Evolutionary conservation across 2,888 invertebrate genomes (phyloP).

Genomic region (Leptopterna dolabrata): DNA sequence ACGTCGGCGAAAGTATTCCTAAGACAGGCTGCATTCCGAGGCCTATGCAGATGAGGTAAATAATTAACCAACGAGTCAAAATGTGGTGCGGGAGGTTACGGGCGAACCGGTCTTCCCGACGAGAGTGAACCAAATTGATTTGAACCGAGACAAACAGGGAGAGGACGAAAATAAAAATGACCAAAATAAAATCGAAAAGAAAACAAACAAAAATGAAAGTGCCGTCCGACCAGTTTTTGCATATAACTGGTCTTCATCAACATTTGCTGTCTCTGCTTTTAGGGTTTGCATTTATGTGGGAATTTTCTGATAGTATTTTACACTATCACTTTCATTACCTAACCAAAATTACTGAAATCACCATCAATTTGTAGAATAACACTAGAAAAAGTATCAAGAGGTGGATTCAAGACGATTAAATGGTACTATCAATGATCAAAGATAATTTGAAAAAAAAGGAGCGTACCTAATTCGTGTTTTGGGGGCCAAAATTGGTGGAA

Average conservation of each 20-base stretch:
- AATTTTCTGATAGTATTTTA: too few species aligned
- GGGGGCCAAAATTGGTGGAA: too few species aligned
- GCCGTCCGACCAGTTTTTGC: neutral
- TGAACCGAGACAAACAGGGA: neutral
- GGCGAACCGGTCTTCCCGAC: neutral
- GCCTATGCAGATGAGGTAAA: neutral
- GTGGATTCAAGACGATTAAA: too few species aligned
- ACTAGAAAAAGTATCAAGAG: too few species aligned
- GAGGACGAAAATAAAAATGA: neutral
- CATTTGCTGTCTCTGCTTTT: too few species aligned
- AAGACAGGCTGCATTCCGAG: neutral
- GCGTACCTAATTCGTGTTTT: too few species aligned
- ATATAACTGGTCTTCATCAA: neutral
- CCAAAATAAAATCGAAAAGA: neutral
- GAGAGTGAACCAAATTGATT: neutral
- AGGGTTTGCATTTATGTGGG: too few species aligned
- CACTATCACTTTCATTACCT: too few species aligned
- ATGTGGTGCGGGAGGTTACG: neutral
- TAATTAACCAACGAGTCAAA: neutral
- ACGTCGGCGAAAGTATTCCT: neutral
- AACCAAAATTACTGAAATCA: too few species aligned
- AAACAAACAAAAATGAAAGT: neutral
- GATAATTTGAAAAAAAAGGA: too few species aligned
- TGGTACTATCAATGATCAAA: too few species aligned
- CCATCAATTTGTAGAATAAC: too few species aligned